Base-by-base conservation (phyloP, 2,888 invertebrate genomes). In the Drosophila aldrichi region DNA sequence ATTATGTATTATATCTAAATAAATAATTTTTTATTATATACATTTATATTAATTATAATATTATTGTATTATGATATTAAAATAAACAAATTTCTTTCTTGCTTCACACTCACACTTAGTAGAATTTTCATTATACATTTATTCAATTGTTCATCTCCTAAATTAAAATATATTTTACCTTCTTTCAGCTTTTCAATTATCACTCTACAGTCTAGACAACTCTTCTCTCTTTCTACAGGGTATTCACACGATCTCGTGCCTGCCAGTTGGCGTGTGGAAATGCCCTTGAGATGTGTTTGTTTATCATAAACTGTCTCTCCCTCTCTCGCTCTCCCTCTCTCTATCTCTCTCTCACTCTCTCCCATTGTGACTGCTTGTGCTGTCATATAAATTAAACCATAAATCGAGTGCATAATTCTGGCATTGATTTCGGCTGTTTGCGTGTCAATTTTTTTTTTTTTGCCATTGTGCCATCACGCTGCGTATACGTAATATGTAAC, bases 391-490 rank as follows among this genome's bases (percentile, higher is more conserved):
- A 77, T 77, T 69, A 77, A 69, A 60, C 61, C 69, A 69, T 63
- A 73, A 74, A 77, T 74, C 25, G 54, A 77, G 69, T 74, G 70
- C 66, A 77, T 61, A 74, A 61, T 57, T 54, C 38, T 22, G 48
- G 74, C 82, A 84, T 84, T 84, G 79, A 79, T 81, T 84, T 79
- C 61, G 51, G 41, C 63, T 60, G 58, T 63, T 77, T 61, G 80
- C 82, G 82, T 80, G 80, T 74, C 68, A 65, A 59, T 73, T 64
- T 44, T 40, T 40, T 8, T 3, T n/a, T n/a, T 7, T 4, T 38
- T n/a, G n/a, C n/a, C n/a, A 2, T 16, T 38, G 72, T 81, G 81
- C 14, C 44, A 63, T 18, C 43, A 43, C 72, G 61, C 64, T 75
- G 69, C 79, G 73, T 75, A 81, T 68, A 61, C 58, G 74, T 77